Percentiles rank a stretch among this genome's conserved stretches.
Conservation (phyloP, 1,140 invertebrate genomes). For the Araneus ventricosus region DNA sequence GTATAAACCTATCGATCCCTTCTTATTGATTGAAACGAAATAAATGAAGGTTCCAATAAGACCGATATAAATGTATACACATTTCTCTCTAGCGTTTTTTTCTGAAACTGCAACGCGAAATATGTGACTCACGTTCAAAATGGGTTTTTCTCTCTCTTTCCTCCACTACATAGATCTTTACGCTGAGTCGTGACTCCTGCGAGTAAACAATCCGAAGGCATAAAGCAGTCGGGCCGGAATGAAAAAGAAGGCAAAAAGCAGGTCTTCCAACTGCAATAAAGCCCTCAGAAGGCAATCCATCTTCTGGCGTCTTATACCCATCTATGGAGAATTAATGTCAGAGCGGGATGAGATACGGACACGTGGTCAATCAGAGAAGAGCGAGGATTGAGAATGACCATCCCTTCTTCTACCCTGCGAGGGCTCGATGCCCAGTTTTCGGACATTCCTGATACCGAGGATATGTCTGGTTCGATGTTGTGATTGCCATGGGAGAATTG, state of each 20-base stretch:
- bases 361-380: slow-evolving; percentile 59
- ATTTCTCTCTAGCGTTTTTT: not conserved
- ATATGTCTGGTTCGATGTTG: not conserved
- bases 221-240: not conserved
- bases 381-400: slow-evolving; percentile 45
- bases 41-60: not conserved
- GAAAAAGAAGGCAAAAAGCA: slow-evolving; percentile 5
- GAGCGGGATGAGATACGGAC: slow-evolving; percentile 34
- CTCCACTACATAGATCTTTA: slow-evolving; percentile 13
- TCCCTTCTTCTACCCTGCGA: not conserved
- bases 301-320: slow-evolving; percentile 54
- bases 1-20: not conserved
- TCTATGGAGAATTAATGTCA: slow-evolving; percentile 65
- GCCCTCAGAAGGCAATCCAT: slow-evolving; percentile 37
- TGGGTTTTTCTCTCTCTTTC: not conserved
- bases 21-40: not conserved
- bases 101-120: not conserved
- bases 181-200: slow-evolving; percentile 17
- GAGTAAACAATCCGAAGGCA: slow-evolving; percentile 22
- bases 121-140: slow-evolving; percentile 44
- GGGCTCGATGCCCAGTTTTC: not conserved
- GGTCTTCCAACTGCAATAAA: slow-evolving; percentile 56
- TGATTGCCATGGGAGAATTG: not conserved
- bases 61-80: not conserved
- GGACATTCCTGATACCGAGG: not conserved